These are phyloP conservation scores for Ophiothrix spiculata DNA, from an alignment of 35 echinoderm and acorn worm species.

Conservation along the genomic window DNA sequence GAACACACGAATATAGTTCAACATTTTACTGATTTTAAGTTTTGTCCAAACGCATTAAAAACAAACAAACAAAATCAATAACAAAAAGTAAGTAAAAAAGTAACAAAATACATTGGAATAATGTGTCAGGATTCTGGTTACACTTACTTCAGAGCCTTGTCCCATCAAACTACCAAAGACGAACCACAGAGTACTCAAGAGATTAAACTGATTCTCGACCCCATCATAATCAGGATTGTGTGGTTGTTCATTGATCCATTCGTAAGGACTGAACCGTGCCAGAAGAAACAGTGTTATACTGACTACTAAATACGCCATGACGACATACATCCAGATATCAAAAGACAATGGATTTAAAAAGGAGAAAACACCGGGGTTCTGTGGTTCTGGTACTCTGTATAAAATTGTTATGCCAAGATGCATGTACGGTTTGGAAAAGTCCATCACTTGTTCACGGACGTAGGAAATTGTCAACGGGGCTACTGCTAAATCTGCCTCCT, in stretches of 20 bases:
- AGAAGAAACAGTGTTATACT: conserved; percentile 73
- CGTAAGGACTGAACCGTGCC: conserved; percentile 92
- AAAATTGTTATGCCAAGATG: conserved; percentile 89
- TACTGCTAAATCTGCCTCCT: conserved; percentile 85
- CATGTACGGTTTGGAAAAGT: conserved; percentile 95
- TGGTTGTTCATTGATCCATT: conserved; percentile 93
- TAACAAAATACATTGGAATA: too few species aligned
- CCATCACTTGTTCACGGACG: conserved; percentile 76
- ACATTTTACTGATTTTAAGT: too few species aligned
- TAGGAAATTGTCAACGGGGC: conserved; percentile 88
- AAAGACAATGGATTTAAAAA: conserved; percentile 83
- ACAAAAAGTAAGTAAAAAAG: too few species aligned
- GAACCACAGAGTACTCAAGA: conserved; percentile 94
- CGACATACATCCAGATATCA: conserved; percentile 91
- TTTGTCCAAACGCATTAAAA: too few species aligned
- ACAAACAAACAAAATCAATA: too few species aligned
- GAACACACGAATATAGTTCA: too few species aligned
- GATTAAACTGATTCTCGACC: conserved; percentile 97
- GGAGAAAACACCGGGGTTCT: conserved; percentile 89
- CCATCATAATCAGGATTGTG: conserved; percentile 78
- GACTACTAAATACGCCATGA: conserved; percentile 76
- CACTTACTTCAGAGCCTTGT: conserved; percentile 79
- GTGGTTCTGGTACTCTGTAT: conserved; percentile 75
- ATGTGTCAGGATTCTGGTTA: too few species aligned
- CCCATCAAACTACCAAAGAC: conserved; percentile 95